Base-by-base conservation (phyloP, 2,888 invertebrate species). In the Cheilosia pagana region DNA sequence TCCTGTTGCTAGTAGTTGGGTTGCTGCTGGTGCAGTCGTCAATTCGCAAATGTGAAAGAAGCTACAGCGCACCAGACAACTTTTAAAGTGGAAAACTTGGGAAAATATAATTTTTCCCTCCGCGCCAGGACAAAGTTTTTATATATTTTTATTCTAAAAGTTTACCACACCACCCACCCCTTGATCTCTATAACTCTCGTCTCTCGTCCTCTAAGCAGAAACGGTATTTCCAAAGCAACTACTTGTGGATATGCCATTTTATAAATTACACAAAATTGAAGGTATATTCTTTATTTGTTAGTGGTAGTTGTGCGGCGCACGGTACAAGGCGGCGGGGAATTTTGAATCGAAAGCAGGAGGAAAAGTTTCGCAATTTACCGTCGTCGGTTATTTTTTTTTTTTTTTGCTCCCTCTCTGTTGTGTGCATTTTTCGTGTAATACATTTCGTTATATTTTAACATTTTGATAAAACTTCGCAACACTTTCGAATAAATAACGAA, bases 241-340 rank as follows among this genome's bases (percentile, higher is more conserved):
- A 85, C 85, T 85, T 85, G 85, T 85, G 76, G 85, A 85, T 85
- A 81, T 85, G 85, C 81, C 85, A 85, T 85, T 85, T 85, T 85
- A 85, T 85, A 85, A 85, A 85, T 85, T 85, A 85, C 85, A 85
- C 85, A 60, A 85, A 85, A 85, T 85, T 85, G 79, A 85, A 75
- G 85, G 85, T 85, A 81, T 81, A 81, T 81, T 79, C 75, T 85
- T 85, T 85, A 85, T 85, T 81, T 85, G 85, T 75, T 65, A 65
- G 60, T 65, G 60, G 60, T 59, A 78, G 67, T 77, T 72, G 57
- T 68, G 70, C 28, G 12, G 35, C 4, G 35, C 4, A n/a, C 3
- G 52, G 39, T 6, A 19, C 14, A 31, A 6, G 35, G 12, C 35
- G 6, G 28, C 8, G 21, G 28, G 28, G 28, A 8, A 28, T 8